Conservation (phyloP, 2,888 invertebrate genomes). For the Erannis defoliaria region DNA sequence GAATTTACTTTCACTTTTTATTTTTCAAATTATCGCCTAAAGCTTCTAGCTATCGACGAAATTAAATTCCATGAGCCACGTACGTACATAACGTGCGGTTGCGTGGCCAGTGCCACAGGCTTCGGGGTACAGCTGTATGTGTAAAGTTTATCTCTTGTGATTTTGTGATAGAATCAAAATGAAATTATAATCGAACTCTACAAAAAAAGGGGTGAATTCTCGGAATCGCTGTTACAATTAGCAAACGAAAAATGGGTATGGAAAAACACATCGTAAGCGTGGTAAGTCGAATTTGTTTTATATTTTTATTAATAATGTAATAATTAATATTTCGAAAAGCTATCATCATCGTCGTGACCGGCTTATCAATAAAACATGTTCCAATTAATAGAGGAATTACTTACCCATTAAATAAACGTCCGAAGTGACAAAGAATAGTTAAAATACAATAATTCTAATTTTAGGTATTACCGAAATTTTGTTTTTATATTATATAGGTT, state of each 20-base stretch:
- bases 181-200: slow-evolving; percentile 1
- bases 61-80: slow-evolving; percentile 31
- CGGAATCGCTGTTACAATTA: neutral
- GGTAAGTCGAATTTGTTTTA: slow-evolving; percentile 54
- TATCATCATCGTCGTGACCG: neutral
- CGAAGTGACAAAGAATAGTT: neutral
- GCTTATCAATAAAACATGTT: neutral
- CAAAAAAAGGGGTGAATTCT: too few relatives aligned
- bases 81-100: slow-evolving; percentile 3
- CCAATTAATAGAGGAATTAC: neutral
- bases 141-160: too few relatives aligned
- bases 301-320: neutral
- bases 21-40: slow-evolving; percentile 22
- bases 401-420: neutral
- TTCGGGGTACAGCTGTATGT: neutral
- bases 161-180: slow-evolving; percentile 12
- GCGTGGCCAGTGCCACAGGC: slow-evolving; percentile 3
- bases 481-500: too few relatives aligned
- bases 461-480: too few relatives aligned
- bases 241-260: slow-evolving; percentile 65
- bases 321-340: neutral
- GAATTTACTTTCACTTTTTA: slow-evolving; percentile 35
- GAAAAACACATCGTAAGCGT: slow-evolving; percentile 60
- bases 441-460: too few relatives aligned
- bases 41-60: slow-evolving; percentile 20